A percentile compares a stretch with the other conserved stretches of the same genome.
phyloP scores from a whole-genome alignment of 2,888 invertebrate species.

The Ametastegia equiseti region DNA sequence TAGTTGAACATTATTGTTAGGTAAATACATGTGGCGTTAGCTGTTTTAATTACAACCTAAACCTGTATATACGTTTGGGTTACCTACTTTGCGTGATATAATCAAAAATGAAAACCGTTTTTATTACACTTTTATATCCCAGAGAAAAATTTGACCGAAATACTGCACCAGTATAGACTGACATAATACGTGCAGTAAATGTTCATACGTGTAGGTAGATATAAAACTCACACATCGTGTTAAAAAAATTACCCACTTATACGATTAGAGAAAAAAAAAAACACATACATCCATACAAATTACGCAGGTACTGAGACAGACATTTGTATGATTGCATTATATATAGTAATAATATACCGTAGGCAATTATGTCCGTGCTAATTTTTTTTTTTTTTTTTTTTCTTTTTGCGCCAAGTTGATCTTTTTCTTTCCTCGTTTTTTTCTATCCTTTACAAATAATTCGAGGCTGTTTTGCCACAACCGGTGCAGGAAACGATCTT shows the following conservation, averaged over 20 bases:
- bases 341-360: neutral
- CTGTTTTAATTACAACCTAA: neutral
- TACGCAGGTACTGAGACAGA: too few species aligned
- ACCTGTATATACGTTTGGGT: neutral
- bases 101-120: slow-evolving; percentile 11
- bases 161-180: neutral
- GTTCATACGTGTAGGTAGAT: too few species aligned
- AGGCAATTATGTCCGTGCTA: neutral
- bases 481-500: slow-evolving; percentile 1
- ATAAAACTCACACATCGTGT: too few species aligned
- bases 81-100: neutral
- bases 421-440: neutral
- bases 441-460: too few species aligned
- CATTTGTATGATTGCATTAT: neutral
- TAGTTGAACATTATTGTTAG: too few species aligned
- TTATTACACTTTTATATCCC: too few species aligned
- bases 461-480: neutral
- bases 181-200: too few species aligned
- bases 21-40: too few species aligned
- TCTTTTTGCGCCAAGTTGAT: neutral
- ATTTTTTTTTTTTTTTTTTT: neutral
- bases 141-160: neutral
- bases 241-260: too few species aligned
- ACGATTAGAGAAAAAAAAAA: too few species aligned
- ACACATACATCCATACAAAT: neutral